A percentile compares a stretch with the other conserved stretches of the same genome.
Evolutionary conservation across 2,888 invertebrate species (phyloP).

Genomic region (Pogonocherus hispidulus): DNA sequence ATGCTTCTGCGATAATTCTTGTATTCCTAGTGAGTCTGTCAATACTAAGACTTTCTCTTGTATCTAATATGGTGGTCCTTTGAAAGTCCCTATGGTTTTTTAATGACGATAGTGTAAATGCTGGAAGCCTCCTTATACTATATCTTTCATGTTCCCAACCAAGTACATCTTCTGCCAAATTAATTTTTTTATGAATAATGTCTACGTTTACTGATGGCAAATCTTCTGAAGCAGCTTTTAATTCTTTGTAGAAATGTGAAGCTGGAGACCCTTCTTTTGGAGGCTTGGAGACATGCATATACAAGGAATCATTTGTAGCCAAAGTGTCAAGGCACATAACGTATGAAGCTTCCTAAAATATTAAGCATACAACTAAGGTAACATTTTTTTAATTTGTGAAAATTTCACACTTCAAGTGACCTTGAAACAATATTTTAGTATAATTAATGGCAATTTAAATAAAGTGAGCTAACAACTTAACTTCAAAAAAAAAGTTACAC

Average conservation of each 20-base stretch:
- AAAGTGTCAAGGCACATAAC: conserved; percentile 92
- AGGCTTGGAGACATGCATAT: conserved; percentile 96
- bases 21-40: conserved; percentile 78
- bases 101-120: conserved; percentile 90
- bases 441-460: too few relatives aligned
- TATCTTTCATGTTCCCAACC: conserved; percentile 99
- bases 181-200: conserved; percentile 95
- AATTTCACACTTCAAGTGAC: too few relatives aligned
- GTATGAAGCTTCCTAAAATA: conserved; percentile 86
- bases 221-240: conserved; percentile 72
- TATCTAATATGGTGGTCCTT: conserved; percentile 77
- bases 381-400: too few relatives aligned
- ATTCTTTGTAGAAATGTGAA: conserved; percentile 75
- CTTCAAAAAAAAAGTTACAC: too few relatives aligned
- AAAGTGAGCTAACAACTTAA: too few relatives aligned
- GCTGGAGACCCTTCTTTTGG: conserved; percentile 89
- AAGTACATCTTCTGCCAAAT: conserved; percentile 89
- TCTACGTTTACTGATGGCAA: conserved; percentile 72
- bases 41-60: conserved; percentile 72
- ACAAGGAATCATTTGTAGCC: conserved; percentile 76
- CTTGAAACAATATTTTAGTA: too few relatives aligned
- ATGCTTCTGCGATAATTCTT: conserved; percentile 83
- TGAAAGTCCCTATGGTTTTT: conserved; percentile 77
- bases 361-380: background rate
- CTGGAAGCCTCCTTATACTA: conserved; percentile 91